A percentile compares a stretch with the other conserved stretches of the same genome.
Conservation (phyloP, 2,113 vertebrate genomes). For the Podiceps cristatus region DNA sequence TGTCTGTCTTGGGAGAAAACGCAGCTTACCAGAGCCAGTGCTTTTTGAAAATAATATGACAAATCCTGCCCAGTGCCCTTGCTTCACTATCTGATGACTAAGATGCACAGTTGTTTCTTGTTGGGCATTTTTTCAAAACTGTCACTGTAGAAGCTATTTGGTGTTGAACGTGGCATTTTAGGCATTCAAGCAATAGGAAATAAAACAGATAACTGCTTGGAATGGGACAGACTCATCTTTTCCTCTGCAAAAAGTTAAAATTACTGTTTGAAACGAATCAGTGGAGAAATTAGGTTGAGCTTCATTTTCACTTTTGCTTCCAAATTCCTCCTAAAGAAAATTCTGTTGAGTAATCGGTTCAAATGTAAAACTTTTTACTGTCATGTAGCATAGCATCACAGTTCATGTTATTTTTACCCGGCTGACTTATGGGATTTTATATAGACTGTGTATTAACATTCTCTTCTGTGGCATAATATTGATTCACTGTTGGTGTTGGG, state of each 20-base stretch:
- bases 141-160: neutral
- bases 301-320: constrained; percentile 42
- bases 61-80: neutral
- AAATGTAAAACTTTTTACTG: neutral
- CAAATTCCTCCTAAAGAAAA: constrained; percentile 4
- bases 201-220: neutral
- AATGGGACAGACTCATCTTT: neutral
- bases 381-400: neutral
- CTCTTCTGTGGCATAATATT: neutral
- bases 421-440: neutral
- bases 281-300: neutral
- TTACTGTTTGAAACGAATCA: neutral
- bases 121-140: neutral
- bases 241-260: neutral
- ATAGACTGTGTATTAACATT: neutral
- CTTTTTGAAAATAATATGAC: neutral
- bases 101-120: neutral
- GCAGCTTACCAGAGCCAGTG: neutral
- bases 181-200: neutral
- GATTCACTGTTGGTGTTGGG: neutral
- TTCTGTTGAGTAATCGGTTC: constrained; percentile 5
- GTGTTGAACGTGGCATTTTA: neutral
- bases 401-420: neutral
- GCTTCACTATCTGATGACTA: neutral
- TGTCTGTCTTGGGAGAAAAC: neutral